Evolutionary conservation across 2,797 vertebrate species (phyloP).

Genomic region (Novumbra hubbsi): DNA sequence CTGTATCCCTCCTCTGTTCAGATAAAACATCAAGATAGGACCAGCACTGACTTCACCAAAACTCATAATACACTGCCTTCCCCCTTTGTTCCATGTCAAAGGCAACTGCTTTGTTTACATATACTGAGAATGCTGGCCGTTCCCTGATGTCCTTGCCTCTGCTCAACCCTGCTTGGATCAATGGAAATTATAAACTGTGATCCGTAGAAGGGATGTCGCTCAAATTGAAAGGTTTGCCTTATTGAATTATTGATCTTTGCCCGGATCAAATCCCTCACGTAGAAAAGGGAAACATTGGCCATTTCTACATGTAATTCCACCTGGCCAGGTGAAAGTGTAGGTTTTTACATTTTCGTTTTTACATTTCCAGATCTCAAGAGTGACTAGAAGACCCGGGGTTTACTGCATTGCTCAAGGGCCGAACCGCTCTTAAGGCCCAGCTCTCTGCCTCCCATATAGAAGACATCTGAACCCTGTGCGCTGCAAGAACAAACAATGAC

Average conservation of each 20-base stretch:
- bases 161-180: background rate
- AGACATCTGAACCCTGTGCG: too few relatives aligned
- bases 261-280: too few relatives aligned
- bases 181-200: background rate
- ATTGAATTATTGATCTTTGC: too few relatives aligned
- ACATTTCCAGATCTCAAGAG: too few relatives aligned
- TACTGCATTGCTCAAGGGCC: too few relatives aligned
- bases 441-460: too few relatives aligned
- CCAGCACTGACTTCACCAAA: constrained; percentile 8
- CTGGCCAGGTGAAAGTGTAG: constrained; percentile 20
- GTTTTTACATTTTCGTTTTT: too few relatives aligned
- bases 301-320: background rate
- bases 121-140: background rate
- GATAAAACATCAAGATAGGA: constrained; percentile 23
- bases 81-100: background rate
- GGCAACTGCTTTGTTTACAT: constrained; percentile 13
- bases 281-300: background rate
- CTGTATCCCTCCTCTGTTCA: constrained; percentile 20
- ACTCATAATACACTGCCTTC: constrained; percentile 15
- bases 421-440: too few relatives aligned
- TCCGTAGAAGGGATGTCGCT: background rate
- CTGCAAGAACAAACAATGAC: too few relatives aligned
- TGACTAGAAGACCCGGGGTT: too few relatives aligned
- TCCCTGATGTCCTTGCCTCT: background rate
- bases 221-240: background rate